Conservation (phyloP, 2,888 invertebrate species). For the Limenitis arthemis region DNA sequence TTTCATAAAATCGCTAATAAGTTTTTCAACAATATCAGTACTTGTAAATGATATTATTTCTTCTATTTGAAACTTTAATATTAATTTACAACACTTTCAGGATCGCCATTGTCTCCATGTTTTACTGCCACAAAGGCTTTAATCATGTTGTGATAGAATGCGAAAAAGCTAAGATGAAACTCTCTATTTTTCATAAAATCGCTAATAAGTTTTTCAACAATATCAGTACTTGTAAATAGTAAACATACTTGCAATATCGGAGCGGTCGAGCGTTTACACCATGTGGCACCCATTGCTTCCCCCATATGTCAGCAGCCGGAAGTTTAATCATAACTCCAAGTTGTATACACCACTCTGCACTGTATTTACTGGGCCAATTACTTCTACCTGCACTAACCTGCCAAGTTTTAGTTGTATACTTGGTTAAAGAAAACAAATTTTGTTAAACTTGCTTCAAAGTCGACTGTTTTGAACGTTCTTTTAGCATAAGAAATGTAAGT, state of each 20-base stretch:
- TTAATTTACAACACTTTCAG: too few relatives aligned
- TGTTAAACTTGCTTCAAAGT: not conserved
- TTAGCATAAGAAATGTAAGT: not conserved
- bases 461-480: not conserved
- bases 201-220: not conserved
- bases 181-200: not conserved
- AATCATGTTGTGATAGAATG: not conserved
- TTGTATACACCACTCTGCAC: slow-evolving; percentile 12
- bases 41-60: too few relatives aligned
- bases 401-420: slow-evolving; percentile 11
- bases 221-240: slow-evolving; percentile 1
- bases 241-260: slow-evolving; percentile 9
- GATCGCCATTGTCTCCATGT: too few relatives aligned
- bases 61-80: too few relatives aligned
- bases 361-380: slow-evolving; percentile 20
- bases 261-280: slow-evolving; percentile 15
- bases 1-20: not conserved
- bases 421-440: slow-evolving; percentile 7
- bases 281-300: slow-evolving; percentile 18
- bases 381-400: slow-evolving; percentile 15
- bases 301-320: slow-evolving; percentile 16
- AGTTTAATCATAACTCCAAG: slow-evolving; percentile 18
- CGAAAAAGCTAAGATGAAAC: not conserved
- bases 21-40: not conserved
- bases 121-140: too few relatives aligned